These are phyloP conservation scores for Notarius quadriscutis DNA, from an alignment of 2,113 vertebrate genomes.

Conservation along the genomic window DNA sequence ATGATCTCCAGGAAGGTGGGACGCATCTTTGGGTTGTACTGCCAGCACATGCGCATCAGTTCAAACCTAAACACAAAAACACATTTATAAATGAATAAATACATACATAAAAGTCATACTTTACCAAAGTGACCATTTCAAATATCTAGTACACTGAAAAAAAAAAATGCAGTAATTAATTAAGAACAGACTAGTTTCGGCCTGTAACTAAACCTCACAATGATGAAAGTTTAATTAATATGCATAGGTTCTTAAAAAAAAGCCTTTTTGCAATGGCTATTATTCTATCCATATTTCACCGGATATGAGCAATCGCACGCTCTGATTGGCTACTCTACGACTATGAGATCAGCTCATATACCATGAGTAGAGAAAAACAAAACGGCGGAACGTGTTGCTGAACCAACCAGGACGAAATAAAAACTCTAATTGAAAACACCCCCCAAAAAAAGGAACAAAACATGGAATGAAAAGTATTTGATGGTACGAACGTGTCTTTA, in stretches of 20 bases:
- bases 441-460: too few species aligned
- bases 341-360: too few species aligned
- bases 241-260: background rate
- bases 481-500: too few species aligned
- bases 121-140: background rate
- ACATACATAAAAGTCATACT: background rate
- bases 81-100: background rate
- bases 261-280: background rate
- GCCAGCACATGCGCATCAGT: conserved; percentile 98
- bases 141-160: background rate
- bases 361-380: too few species aligned
- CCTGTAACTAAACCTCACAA: background rate
- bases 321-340: too few species aligned
- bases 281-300: too few species aligned
- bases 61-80: conserved; percentile 60
- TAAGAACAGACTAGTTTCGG: background rate
- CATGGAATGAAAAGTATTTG: too few species aligned
- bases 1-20: conserved; percentile 97
- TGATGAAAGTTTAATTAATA: background rate
- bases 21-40: conserved; percentile 97
- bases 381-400: too few species aligned
- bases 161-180: background rate
- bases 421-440: too few species aligned
- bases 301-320: too few species aligned
- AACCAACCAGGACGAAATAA: too few species aligned